Evolutionary conservation across 2,888 invertebrate species (phyloP).

Genomic region (Cyaniris semiargus): DNA sequence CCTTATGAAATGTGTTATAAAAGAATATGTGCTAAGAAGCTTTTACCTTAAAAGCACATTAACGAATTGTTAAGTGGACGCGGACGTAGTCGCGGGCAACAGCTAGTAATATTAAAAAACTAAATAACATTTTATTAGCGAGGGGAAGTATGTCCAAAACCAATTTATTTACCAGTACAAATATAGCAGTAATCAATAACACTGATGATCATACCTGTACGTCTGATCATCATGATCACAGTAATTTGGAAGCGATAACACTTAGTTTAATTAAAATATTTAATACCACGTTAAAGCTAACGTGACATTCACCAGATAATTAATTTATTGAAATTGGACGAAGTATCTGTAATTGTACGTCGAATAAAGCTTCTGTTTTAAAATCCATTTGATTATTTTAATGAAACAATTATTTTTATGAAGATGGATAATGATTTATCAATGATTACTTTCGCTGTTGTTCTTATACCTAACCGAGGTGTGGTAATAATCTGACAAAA

Average conservation of each 20-base stretch:
- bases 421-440: neutral
- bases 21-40: neutral
- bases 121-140: too few relatives aligned
- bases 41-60: neutral
- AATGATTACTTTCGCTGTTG: neutral
- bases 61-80: too few relatives aligned
- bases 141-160: too few relatives aligned
- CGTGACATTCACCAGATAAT: neutral
- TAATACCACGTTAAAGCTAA: neutral
- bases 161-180: too few relatives aligned
- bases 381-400: neutral
- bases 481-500: too few relatives aligned
- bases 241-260: slow-evolving; percentile 17
- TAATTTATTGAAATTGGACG: slow-evolving; percentile 5
- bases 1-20: neutral
- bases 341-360: neutral
- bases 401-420: neutral
- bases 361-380: neutral
- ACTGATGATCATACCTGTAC: neutral
- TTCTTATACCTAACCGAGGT: too few relatives aligned
- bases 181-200: neutral
- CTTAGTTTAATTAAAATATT: slow-evolving; percentile 18
- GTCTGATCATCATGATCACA: neutral
- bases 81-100: too few relatives aligned
- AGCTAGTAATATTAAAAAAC: neutral